Evolutionary conservation across 2,113 vertebrate genomes (phyloP), one percentile per base, ranked within the genome.

Genomic region (Indicator maculatus): DNA sequence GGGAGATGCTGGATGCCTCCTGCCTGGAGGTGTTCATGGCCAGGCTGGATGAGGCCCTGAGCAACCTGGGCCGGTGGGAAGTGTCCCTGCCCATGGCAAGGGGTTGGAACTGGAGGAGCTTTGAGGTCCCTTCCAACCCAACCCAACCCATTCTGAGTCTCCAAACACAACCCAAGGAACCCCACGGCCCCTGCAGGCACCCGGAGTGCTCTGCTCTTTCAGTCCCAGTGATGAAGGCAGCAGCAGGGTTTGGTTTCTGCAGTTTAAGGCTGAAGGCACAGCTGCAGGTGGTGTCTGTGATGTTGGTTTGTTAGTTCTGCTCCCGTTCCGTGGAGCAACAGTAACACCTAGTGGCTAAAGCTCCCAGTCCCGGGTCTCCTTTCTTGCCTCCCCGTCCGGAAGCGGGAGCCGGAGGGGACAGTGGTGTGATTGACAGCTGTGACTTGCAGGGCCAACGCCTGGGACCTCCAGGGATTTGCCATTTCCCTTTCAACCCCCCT

Each of bases 321-420:
- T 72, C 59, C 5, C 28, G 7, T 93, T 95, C 64, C 21, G 53
- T 95, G 91, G 93, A 96, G 91, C 94, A 96, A 96, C 50, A 97
- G 92, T 96, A 95, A 83, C 97, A 96, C 86, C 96, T 97, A 96
- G 96, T 95, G 97, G 96, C 86, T 86, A 61, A 95, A 90, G 6
- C 4, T 64, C 50, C 91, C 86, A 31, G 66, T 78, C 88, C 67
- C 3, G 31, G 52, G 23, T 71, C 38, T 73, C 23, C 65, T 89
- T 84, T 38, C 58, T 31, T 56, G 30, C 38, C 47, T 76, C 79
- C 33, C 60, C 55, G 76, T 65, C 60, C 5, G 53, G 24, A 12
- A 67, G n/a, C 13, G 5, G 4, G 5, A 80, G 27, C 47, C n/a
- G 50, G 67, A 82, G 77, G 88, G 85, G 83, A 90, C 85, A 14